Conservation (phyloP, 2,797 vertebrate species). For the Anguilla anguilla region DNA sequence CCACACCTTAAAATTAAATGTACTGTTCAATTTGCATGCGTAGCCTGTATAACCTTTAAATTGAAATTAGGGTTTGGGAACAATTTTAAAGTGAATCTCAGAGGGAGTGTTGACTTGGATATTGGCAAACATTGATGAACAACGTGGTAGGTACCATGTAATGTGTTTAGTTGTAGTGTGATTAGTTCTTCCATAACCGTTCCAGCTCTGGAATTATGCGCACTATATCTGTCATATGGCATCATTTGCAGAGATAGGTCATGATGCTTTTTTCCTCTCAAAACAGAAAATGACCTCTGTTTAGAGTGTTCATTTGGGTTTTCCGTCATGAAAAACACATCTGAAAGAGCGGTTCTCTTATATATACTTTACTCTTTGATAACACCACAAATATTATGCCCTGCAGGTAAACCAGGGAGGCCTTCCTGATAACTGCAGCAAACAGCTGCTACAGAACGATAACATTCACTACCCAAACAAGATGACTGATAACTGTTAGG, state of each 20-base stretch:
- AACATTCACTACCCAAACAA: constrained; percentile 17
- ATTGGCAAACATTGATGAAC: not conserved
- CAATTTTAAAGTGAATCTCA: not conserved
- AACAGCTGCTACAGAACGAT: not conserved
- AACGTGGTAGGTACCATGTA: not conserved
- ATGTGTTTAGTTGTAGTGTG: not conserved
- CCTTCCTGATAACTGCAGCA: not conserved
- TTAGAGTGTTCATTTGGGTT: not conserved
- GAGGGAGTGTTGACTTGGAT: not conserved
- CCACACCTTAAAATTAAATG: not conserved
- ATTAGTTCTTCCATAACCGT: not conserved
- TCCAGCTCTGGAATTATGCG: not conserved
- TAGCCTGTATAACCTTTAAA: not conserved
- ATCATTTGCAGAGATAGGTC: not conserved
- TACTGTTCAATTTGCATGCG: not conserved
- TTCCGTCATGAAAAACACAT: not conserved
- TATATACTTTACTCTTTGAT: constrained; percentile 16
- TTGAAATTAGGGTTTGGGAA: not conserved
- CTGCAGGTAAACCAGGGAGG: not conserved
- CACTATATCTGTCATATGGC: not conserved
- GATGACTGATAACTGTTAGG: not conserved
- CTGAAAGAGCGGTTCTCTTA: not conserved
- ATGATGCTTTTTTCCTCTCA: not conserved
- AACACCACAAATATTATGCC: not conserved
- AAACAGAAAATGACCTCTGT: not conserved